Conservation (phyloP, 2,113 vertebrate genomes). For the Alaudala cheleensis region DNA sequence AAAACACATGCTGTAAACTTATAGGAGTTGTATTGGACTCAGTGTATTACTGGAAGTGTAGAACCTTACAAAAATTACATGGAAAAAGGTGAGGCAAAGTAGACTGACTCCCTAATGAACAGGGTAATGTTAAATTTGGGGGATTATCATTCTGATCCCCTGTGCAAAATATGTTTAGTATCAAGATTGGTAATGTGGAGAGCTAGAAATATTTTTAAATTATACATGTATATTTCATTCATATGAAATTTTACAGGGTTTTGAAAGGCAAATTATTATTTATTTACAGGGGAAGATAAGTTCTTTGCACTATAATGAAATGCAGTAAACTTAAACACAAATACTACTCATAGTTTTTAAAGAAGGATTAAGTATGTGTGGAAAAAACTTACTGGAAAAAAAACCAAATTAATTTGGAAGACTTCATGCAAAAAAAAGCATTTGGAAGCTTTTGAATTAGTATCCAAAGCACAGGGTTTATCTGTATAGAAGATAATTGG, state of each 20-base stretch:
- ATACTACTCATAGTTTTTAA: neutral
- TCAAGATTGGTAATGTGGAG: neutral
- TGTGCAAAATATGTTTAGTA: neutral
- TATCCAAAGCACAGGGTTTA: neutral
- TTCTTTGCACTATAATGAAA: neutral
- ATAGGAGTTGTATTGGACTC: neutral
- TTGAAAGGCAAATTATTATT: neutral
- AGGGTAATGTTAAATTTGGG: neutral
- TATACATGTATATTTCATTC: neutral
- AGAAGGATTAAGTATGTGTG: neutral
- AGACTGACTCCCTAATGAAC: neutral
- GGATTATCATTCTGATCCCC: neutral
- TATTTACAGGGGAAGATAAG: neutral
- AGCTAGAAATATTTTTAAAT: neutral
- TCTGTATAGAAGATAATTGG: neutral
- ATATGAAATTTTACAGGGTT: neutral
- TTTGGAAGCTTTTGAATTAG: neutral
- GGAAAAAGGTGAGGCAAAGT: neutral
- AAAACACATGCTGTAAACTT: neutral
- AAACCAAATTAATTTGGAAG: neutral
- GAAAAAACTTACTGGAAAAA: neutral
- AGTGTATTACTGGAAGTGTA: neutral
- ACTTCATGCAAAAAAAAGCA: neutral
- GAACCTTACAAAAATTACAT: neutral
- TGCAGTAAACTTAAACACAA: neutral